A percentile compares a stretch with the other conserved stretches of the same genome.
Conservation (phyloP, 1,140 invertebrate species). For the Microvelia longipes region DNA sequence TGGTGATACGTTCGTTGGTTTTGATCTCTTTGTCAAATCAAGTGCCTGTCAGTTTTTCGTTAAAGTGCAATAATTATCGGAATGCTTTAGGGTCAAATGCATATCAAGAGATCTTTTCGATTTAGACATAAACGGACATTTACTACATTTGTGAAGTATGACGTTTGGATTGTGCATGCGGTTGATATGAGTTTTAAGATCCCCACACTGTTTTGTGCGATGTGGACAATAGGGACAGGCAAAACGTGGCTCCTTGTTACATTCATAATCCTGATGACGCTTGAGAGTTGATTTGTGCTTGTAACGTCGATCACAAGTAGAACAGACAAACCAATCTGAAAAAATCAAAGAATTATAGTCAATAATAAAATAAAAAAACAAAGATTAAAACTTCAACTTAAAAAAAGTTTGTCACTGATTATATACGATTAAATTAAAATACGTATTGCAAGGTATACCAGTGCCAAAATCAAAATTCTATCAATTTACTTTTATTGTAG, state of each 20-base stretch:
- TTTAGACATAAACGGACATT: not conserved
- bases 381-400: no score
- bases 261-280: slow-evolving; percentile 39
- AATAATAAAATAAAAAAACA: no score
- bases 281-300: slow-evolving; percentile 16
- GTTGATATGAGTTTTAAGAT: slow-evolving; percentile 6
- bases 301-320: slow-evolving; percentile 16
- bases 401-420: no score
- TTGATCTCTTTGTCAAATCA: not conserved
- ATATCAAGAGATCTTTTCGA: not conserved
- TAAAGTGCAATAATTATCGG: not conserved
- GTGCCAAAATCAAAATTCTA: no score
- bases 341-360: not conserved
- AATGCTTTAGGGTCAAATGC: not conserved
- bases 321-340: slow-evolving; percentile 3
- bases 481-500: no score
- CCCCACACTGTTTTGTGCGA: slow-evolving; percentile 6
- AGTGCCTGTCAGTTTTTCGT: not conserved
- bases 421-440: no score
- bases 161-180: slow-evolving; percentile 21
- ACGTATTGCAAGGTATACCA: no score
- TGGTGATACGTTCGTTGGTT: not conserved
- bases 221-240: slow-evolving; percentile 31
- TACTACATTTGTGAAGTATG: not conserved
- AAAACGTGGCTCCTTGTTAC: slow-evolving; percentile 36